These are phyloP conservation scores for Drosophila recens DNA, from an alignment of 2,888 invertebrate species.

Conservation along the genomic window DNA sequence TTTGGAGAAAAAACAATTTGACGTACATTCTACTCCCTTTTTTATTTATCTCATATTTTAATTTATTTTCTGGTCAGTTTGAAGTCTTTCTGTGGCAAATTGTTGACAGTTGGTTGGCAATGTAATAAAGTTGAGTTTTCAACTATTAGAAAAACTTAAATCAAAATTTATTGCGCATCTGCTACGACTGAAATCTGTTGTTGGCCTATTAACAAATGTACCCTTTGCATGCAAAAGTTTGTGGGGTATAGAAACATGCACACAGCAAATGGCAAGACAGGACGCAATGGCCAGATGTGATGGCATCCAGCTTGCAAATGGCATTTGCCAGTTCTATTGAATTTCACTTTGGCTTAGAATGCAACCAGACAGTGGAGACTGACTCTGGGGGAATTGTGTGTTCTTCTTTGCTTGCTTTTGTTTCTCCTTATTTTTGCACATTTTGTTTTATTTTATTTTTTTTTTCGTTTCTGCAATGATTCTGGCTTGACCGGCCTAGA, in stretches of 20 bases:
- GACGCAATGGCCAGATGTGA: constrained; percentile 29
- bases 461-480: constrained; percentile 19
- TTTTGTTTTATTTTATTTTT: constrained; percentile 4
- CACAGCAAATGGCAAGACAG: constrained; percentile 45
- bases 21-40: no score
- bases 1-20: no score
- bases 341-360: constrained; percentile 67
- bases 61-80: no score
- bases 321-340: constrained; percentile 65
- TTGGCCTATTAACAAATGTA: constrained; percentile 5
- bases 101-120: no score
- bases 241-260: constrained; percentile 27
- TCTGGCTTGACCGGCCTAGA: constrained; percentile 22
- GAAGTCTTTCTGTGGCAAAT: no score
- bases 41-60: no score
- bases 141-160: no score
- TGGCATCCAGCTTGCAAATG: constrained; percentile 40
- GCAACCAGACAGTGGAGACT: constrained; percentile 41
- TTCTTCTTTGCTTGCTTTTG: constrained; percentile 6
- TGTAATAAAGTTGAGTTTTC: no score
- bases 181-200: no score
- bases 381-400: constrained; percentile 23
- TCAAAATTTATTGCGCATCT: no score
- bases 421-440: not conserved
- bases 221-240: not conserved